A percentile compares a stretch with the other conserved stretches of the same genome.
These are phyloP conservation scores for Meiosimyza platycephala DNA, from an alignment of 2,888 invertebrate genomes.

Conservation along the genomic window DNA sequence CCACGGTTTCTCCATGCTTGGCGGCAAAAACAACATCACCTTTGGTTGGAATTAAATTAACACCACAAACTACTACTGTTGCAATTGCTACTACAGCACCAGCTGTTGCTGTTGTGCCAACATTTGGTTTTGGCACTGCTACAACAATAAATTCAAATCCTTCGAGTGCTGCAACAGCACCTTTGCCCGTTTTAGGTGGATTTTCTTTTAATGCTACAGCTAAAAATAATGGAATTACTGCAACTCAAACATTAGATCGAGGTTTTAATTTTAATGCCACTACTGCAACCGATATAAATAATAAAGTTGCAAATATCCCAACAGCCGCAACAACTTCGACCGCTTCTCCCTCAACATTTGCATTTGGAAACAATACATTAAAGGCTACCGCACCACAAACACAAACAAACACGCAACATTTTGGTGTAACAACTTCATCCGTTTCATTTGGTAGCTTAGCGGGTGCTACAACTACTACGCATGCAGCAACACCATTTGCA, in stretches of 20 bases:
- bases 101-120: conserved; percentile 17
- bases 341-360: background rate
- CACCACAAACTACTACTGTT: conserved; percentile 29
- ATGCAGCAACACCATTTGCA: background rate
- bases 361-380: conserved; percentile 27
- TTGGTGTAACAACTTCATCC: conserved; percentile 4
- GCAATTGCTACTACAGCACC: conserved; percentile 15
- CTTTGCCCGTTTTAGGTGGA: conserved; percentile 35
- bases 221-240: background rate
- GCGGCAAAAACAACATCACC: conserved; percentile 38
- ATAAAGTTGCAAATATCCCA: background rate
- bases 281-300: background rate
- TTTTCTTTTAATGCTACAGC: conserved; percentile 32
- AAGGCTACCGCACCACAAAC: background rate
- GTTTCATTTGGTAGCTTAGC: background rate
- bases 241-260: conserved; percentile 8
- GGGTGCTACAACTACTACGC: too few species aligned
- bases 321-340: conserved; percentile 6
- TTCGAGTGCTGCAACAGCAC: background rate
- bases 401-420: background rate
- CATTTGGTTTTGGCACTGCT: background rate
- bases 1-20: conserved; percentile 6
- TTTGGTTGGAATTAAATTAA: conserved; percentile 45
- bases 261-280: conserved; percentile 35
- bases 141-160: conserved; percentile 4